Percentiles rank a stretch among this genome's conserved stretches.
phyloP scores from a whole-genome alignment of 2,888 invertebrate genomes.

The Bimastos eiseni region DNA sequence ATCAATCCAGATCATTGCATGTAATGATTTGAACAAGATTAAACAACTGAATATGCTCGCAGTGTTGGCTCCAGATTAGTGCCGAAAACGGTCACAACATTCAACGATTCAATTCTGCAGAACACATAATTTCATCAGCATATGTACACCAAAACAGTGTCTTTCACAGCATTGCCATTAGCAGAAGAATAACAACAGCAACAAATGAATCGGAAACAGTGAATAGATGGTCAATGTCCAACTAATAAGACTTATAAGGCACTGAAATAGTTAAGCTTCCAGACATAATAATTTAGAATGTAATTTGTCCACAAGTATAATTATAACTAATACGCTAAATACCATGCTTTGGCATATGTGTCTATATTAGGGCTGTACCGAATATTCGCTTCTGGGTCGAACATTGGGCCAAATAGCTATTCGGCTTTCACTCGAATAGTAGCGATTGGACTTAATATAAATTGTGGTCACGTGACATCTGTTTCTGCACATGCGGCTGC shows the following conservation, averaged over 20 bases:
- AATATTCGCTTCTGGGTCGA: no score
- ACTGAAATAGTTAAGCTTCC: background rate
- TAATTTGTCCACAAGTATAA: no score
- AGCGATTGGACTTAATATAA: no score
- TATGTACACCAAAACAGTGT: background rate
- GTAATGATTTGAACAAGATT: background rate
- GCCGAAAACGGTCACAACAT: background rate
- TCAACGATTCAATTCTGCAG: background rate
- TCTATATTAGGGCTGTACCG: no score
- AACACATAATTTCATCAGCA: background rate
- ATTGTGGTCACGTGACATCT: no score
- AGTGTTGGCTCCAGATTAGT: background rate
- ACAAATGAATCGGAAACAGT: background rate
- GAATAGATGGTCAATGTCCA: background rate
- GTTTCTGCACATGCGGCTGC: no score
- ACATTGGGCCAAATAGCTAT: no score
- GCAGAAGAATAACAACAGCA: background rate
- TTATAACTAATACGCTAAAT: no score
- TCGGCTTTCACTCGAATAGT: no score
- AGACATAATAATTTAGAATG: no score
- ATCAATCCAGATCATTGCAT: background rate
- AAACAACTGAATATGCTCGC: background rate
- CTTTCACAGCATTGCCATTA: background rate
- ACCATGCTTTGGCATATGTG: no score
- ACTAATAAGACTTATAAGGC: background rate